phyloP scores from a whole-genome alignment of 2,797 vertebrate genomes.

The Esox lucius region DNA sequence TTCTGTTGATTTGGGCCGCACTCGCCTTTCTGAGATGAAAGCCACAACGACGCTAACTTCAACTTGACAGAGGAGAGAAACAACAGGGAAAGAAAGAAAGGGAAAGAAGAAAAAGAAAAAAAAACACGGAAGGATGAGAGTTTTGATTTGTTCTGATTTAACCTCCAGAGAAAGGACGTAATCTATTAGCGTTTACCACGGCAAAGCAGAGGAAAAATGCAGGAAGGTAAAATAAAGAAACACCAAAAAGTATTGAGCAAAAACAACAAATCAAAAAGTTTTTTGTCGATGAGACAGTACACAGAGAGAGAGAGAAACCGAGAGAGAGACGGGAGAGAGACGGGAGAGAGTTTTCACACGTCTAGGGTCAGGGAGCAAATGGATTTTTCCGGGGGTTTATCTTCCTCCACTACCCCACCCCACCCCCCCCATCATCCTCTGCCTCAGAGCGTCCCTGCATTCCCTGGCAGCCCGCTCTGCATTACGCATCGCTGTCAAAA shows the following conservation, averaged over 20 bases:
- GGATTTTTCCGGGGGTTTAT: constrained; percentile 55
- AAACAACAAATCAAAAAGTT: constrained; percentile 41
- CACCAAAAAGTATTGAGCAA: constrained; percentile 43
- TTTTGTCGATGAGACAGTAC: constrained; percentile 50
- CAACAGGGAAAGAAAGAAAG: not conserved
- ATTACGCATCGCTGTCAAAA: constrained; percentile 70
- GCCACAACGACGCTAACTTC: constrained; percentile 46
- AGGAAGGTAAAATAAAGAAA: constrained; percentile 12
- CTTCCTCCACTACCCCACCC: constrained; percentile 53
- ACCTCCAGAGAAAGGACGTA: constrained; percentile 49
- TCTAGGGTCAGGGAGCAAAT: constrained; percentile 51
- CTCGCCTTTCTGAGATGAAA: constrained; percentile 66
- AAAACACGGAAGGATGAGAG: constrained; percentile 30
- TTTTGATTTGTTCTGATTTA: constrained; percentile 62
- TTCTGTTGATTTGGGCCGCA: constrained; percentile 58
- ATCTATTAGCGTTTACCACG: constrained; percentile 46
- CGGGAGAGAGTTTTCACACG: constrained; percentile 41
- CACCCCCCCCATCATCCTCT: constrained; percentile 48
- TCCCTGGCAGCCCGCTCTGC: constrained; percentile 5
- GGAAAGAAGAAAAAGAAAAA: constrained; percentile 46
- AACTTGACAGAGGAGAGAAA: constrained; percentile 56
- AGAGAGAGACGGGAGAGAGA: too few species aligned
- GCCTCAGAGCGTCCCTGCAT: constrained; percentile 16
- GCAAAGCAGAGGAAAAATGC: constrained; percentile 30
- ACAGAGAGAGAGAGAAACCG: constrained; percentile 31